phyloP scores from a whole-genome alignment of 2,797 vertebrate genomes.

The Trachops cirrhosus region DNA sequence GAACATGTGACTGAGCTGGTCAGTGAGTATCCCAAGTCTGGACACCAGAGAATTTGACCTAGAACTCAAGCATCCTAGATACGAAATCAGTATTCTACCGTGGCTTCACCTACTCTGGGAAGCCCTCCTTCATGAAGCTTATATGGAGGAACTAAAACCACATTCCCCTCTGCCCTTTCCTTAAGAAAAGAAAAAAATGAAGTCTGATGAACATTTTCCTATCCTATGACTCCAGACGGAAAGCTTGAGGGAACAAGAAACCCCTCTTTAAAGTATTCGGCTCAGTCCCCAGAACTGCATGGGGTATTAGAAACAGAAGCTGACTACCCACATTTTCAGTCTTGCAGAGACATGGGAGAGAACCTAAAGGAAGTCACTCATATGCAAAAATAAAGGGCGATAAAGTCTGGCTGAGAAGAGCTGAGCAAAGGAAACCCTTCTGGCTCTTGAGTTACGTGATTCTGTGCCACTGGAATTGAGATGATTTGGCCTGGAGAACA shows the following conservation, averaged over 20 bases:
- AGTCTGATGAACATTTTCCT: neutral
- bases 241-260: neutral
- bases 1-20: neutral
- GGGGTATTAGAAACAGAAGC: neutral
- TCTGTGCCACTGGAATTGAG: neutral
- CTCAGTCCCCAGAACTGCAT: neutral
- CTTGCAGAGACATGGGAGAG: neutral
- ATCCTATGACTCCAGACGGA: neutral
- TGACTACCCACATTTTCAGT: neutral
- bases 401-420: neutral
- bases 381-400: neutral
- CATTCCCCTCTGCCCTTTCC: neutral
- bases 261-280: neutral
- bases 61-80: neutral
- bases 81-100: neutral
- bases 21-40: neutral
- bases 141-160: neutral
- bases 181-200: neutral
- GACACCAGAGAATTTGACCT: neutral
- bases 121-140: neutral
- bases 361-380: neutral
- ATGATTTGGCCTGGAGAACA: neutral
- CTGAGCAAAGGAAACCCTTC: neutral
- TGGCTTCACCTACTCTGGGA: neutral
- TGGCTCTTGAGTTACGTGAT: neutral